These are phyloP conservation scores for Colostygia pectinataria DNA, from an alignment of 2,888 invertebrate genomes.

Conservation along the genomic window DNA sequence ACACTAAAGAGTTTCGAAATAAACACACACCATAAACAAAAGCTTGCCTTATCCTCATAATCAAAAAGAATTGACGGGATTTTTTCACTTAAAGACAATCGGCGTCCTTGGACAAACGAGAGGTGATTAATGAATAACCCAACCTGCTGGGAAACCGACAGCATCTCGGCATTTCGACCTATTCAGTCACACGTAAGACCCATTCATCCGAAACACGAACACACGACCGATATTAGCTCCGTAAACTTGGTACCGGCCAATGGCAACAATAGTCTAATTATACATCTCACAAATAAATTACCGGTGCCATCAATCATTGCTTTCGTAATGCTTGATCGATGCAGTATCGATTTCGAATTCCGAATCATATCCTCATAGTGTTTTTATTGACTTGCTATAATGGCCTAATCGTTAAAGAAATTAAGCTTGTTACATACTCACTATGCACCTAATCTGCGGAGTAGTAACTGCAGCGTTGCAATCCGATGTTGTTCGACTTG, in stretches of 20 bases:
- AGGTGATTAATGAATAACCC: constrained; percentile 70
- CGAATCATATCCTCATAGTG: constrained; percentile 9
- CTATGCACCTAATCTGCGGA: too few relatives aligned
- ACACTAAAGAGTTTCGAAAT: constrained; percentile 7
- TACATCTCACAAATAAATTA: constrained; percentile 59
- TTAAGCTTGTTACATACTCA: constrained; percentile 33
- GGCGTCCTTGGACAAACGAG: constrained; percentile 67
- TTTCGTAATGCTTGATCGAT: constrained; percentile 27
- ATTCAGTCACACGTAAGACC: constrained; percentile 52
- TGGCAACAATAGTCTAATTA: constrained; percentile 73
- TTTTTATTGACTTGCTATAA: constrained; percentile 20
- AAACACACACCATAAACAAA: constrained; percentile 13
- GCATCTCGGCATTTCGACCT: constrained; percentile 41
- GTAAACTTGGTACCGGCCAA: constrained; percentile 51
- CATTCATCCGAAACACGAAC: constrained; percentile 43
- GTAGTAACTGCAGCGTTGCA: too few relatives aligned
- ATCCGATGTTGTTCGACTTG: too few relatives aligned
- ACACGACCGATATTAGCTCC: constrained; percentile 36
- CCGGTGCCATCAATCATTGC: constrained; percentile 60
- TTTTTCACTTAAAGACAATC: constrained; percentile 47
- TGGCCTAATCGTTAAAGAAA: constrained; percentile 31
- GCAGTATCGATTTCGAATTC: constrained; percentile 30
- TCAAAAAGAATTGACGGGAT: constrained; percentile 38
- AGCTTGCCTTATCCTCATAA: constrained; percentile 24
- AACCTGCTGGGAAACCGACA: constrained; percentile 57